phyloP scores from a whole-genome alignment of 1,140 invertebrate species.

The Camponotus floridanus region DNA sequence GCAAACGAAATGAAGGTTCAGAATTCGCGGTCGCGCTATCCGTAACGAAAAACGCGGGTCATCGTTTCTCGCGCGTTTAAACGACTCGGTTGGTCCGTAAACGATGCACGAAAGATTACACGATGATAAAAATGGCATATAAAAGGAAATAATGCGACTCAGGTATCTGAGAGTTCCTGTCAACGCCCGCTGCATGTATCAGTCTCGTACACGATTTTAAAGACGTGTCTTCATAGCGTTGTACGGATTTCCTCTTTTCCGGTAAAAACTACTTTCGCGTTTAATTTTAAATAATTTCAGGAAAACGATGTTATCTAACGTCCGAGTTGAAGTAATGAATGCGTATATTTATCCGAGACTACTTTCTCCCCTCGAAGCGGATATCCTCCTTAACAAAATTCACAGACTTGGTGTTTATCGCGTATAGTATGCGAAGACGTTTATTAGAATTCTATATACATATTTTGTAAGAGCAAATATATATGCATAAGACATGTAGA shows the following conservation, averaged over 20 bases:
- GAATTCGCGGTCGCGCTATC: slow-evolving; percentile 46
- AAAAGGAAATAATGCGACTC: slow-evolving; percentile 72
- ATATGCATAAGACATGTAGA: no score
- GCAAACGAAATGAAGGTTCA: slow-evolving; percentile 53
- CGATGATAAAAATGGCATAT: slow-evolving; percentile 32
- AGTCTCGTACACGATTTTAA: slow-evolving; percentile 64
- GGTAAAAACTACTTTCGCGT: slow-evolving; percentile 20
- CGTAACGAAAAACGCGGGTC: slow-evolving; percentile 25
- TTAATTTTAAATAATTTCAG: slow-evolving; percentile 29
- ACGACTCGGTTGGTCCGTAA: background rate
- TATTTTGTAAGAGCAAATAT: slow-evolving; percentile 11
- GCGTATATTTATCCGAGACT: slow-evolving; percentile 30
- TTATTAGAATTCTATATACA: background rate
- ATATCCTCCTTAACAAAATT: slow-evolving; percentile 28
- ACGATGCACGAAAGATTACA: slow-evolving; percentile 48
- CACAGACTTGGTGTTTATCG: slow-evolving; percentile 5
- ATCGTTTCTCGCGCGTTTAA: slow-evolving; percentile 48
- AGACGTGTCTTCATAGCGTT: slow-evolving; percentile 25
- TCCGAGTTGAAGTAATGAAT: slow-evolving; percentile 18
- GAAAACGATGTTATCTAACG: slow-evolving; percentile 32
- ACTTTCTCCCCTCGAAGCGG: slow-evolving; percentile 36
- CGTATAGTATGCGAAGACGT: background rate
- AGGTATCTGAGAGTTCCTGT: slow-evolving; percentile 67
- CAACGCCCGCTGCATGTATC: slow-evolving; percentile 66
- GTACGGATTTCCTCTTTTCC: slow-evolving; percentile 21